A percentile compares a stretch with the other conserved stretches of the same genome.
Evolutionary conservation across 2,797 vertebrate species (phyloP).

Genomic region (Momotus momota): DNA sequence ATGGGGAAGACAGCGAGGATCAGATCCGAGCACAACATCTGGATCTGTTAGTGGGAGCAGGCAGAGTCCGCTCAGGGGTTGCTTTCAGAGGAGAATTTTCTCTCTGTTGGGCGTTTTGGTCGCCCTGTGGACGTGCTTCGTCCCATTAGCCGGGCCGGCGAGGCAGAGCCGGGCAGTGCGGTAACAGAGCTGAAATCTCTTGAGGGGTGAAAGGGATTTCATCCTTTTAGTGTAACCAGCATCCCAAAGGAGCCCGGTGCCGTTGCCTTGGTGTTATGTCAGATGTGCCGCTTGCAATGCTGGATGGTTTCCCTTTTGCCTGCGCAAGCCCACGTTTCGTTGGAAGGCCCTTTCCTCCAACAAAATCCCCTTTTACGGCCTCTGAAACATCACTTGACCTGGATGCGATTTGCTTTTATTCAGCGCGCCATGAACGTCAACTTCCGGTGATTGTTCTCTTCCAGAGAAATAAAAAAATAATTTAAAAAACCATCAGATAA

Average conservation of each 20-base stretch:
- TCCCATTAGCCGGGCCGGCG: neutral
- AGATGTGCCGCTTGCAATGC: neutral
- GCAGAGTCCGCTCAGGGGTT: neutral
- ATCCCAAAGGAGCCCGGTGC: neutral
- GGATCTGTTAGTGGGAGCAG: neutral
- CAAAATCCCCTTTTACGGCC: neutral
- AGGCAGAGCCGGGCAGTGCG: neutral
- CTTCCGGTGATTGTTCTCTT: neutral
- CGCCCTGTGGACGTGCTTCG: neutral
- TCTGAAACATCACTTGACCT: neutral
- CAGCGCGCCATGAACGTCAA: neutral
- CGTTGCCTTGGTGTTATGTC: neutral
- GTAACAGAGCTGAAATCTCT: neutral
- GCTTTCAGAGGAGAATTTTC: neutral
- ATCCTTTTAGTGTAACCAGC: neutral
- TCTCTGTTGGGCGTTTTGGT: neutral
- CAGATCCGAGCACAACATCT: neutral
- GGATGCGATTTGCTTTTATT: neutral
- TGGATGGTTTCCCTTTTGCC: neutral
- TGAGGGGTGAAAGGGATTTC: neutral
- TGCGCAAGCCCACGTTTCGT: neutral
- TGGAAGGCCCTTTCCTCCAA: neutral
- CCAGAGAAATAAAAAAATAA: no score
- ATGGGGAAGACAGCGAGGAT: neutral
- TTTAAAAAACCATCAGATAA: no score